A percentile compares a stretch with the other conserved stretches of the same genome.
Conservation (phyloP, 1,140 invertebrate species). For the Pogonus chalceus region DNA sequence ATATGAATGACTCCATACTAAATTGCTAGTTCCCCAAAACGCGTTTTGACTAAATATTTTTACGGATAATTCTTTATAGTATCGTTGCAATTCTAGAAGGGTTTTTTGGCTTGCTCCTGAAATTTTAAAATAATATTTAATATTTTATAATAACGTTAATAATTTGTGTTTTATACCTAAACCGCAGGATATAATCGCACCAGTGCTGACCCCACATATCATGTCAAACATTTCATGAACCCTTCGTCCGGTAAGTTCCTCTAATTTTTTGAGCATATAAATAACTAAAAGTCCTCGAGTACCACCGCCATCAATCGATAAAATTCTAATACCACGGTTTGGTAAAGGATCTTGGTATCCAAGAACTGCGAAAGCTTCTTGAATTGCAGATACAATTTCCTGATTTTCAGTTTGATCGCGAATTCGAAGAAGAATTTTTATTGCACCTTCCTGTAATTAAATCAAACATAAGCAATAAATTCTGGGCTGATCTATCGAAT, state of each 20-base stretch:
- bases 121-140: no score
- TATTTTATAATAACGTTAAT: constrained; percentile 8
- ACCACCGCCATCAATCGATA: constrained; percentile 86
- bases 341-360: constrained; percentile 62
- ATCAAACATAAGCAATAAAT: no score
- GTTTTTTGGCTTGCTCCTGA: constrained; percentile 43
- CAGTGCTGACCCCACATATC: constrained; percentile 86
- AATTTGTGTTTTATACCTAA: constrained; percentile 40
- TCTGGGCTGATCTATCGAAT: no score
- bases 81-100: constrained; percentile 49
- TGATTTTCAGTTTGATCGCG: constrained; percentile 36
- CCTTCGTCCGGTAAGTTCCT: constrained; percentile 55
- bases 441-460: constrained; percentile 57
- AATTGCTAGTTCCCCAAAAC: constrained; percentile 61
- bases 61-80: constrained; percentile 59
- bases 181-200: constrained; percentile 61
- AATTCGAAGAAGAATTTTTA: constrained; percentile 47
- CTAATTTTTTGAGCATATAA: constrained; percentile 67
- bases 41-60: constrained; percentile 63
- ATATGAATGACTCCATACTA: constrained; percentile 81
- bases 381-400: constrained; percentile 35
- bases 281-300: constrained; percentile 74
- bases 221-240: constrained; percentile 75
- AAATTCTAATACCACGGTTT: constrained; percentile 65
- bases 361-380: constrained; percentile 60